Base-by-base conservation (phyloP, 2,888 invertebrate species). In the Chouioia cunea region DNA sequence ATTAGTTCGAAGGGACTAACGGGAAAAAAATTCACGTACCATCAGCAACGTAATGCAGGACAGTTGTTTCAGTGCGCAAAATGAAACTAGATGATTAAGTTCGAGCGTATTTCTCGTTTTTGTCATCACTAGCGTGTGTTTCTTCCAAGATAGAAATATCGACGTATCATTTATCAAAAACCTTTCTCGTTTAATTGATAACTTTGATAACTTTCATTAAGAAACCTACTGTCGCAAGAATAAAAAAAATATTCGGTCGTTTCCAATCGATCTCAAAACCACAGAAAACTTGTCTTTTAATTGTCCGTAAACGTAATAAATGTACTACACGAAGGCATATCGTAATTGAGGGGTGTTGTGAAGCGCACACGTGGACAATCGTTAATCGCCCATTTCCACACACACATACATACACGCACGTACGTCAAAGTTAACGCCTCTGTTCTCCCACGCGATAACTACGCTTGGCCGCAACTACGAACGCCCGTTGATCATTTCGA, bases 301-400 rank as follows among this genome's bases (percentile, higher is more conserved):
- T 36, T 36, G 36, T 12, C 36, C 12, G 36, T 10, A 36, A 36
- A 12, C 36, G 59, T 57, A 65, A 48, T 23, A 43, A 65, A 57
- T 20, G 46, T n/a, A 36, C 2, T 10, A 27, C 15, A 15, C 43
- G 27, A 36, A 16, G 43, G 54, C 6, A 27, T 27, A 27, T 10
- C 12, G 36, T 36, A n/a, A 36, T 36, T 12, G 54, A 20, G 59
- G 44, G 20, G 50, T 22, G 63, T 20, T 22, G n/a, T 20, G 18
- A 23, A 8, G 20, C 54, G 44, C 23, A 62, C 73, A 74, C 73
- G 75, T 73, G 75, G 74, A 70, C 71, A 70, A 68, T 58, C 68
- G 64, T 70, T 73, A 75, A 77, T 77, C 75, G 71, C 71, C 58
- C 65, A 63, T 70, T 67, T 69, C 60, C 73, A 73, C 69, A 65